Percentiles rank a stretch among this genome's conserved stretches.
Conservation (phyloP, 2,888 invertebrate species). For the Monochamus alternatus region DNA sequence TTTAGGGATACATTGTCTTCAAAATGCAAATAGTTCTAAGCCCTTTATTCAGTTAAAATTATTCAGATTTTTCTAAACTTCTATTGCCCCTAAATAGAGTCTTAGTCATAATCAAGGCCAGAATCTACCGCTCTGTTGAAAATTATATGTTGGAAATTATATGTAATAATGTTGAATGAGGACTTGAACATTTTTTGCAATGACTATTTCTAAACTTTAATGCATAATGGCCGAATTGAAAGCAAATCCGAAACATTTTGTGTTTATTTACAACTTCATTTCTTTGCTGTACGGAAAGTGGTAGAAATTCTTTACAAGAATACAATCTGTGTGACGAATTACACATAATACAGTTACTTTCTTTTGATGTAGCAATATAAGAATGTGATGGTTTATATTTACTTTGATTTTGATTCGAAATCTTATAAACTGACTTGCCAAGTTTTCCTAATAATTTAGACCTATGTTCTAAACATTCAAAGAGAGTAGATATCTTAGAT, state of each 20-base stretch:
- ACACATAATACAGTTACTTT: constrained; percentile 2
- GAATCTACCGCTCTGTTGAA: too few species aligned
- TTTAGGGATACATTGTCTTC: too few species aligned
- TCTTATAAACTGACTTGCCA: not conserved
- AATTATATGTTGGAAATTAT: too few species aligned
- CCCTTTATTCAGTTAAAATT: too few species aligned
- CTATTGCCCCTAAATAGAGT: too few species aligned
- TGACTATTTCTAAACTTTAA: not conserved
- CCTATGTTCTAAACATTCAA: not conserved
- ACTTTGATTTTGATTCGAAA: not conserved
- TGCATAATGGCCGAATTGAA: constrained; percentile 15
- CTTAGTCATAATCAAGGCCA: too few species aligned
- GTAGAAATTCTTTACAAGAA: constrained; percentile 2
- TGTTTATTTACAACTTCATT: constrained; percentile 1
- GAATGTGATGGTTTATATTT: constrained; percentile 11
- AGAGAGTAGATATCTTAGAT: not conserved
- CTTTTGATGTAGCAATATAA: not conserved
- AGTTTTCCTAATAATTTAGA: not conserved
- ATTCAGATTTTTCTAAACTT: too few species aligned
- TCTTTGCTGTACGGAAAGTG: not conserved
- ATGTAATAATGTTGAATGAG: constrained; percentile 11
- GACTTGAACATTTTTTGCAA: constrained; percentile 6
- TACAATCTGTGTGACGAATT: not conserved
- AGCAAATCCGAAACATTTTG: not conserved
- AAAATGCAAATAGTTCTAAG: too few species aligned